These are phyloP conservation scores for Notarius quadriscutis DNA, from an alignment of 2,113 vertebrate genomes.

Conservation along the genomic window DNA sequence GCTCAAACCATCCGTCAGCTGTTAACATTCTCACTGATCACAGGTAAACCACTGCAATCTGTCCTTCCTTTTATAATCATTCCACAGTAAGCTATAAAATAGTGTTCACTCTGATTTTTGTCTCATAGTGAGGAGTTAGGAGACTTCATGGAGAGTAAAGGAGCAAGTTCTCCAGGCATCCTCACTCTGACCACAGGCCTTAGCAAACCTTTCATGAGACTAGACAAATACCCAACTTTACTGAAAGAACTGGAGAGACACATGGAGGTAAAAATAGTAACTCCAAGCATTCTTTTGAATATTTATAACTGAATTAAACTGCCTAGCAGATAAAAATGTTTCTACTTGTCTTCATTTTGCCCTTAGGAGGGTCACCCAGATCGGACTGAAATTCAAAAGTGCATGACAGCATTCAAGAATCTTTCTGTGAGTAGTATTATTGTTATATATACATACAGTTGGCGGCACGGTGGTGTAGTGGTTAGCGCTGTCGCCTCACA, in stretches of 20 bases:
- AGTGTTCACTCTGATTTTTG: background rate
- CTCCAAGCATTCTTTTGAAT: background rate
- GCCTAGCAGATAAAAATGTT: background rate
- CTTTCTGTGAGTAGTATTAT: slow-evolving; percentile 82
- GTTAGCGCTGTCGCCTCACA: too few species aligned
- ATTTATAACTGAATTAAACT: background rate
- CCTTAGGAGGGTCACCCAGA: slow-evolving; percentile 90
- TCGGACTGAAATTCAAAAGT: slow-evolving; percentile 91
- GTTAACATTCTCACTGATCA: slow-evolving; percentile 93
- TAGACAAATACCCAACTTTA: slow-evolving; percentile 95
- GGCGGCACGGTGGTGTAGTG: too few species aligned
- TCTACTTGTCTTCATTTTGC: slow-evolving; percentile 38
- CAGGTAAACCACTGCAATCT: slow-evolving; percentile 71
- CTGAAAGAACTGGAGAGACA: slow-evolving; percentile 97
- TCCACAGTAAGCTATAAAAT: background rate
- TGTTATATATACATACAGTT: too few species aligned
- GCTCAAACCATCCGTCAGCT: slow-evolving; percentile 96
- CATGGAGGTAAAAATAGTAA: slow-evolving; percentile 86
- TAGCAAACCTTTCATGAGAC: slow-evolving; percentile 99
- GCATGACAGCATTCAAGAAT: slow-evolving; percentile 93
- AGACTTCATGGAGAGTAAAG: slow-evolving; percentile 94
- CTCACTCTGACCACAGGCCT: slow-evolving; percentile 94
- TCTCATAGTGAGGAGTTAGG: slow-evolving; percentile 85
- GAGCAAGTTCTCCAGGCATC: slow-evolving; percentile 89
- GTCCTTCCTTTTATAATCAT: background rate